Base-by-base conservation (phyloP, 2,113 vertebrate species). In the Embiotoca jacksoni region DNA sequence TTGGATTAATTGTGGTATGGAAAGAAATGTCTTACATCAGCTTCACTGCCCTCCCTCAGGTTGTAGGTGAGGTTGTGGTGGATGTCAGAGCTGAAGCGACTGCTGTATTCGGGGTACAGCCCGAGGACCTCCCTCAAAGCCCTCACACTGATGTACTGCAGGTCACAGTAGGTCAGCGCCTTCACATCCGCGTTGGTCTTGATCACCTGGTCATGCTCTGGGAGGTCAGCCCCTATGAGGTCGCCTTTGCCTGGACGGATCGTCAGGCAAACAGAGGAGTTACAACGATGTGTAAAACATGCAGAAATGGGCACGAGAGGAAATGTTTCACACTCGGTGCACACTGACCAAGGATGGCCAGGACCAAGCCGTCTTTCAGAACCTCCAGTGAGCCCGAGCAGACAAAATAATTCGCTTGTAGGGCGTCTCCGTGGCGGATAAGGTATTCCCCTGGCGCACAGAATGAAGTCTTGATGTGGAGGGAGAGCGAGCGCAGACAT, bases 401-500 rank as follows among this genome's bases (percentile, higher is more conserved):
- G 81, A 99, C 96, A 0, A 96, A 99, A 89, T 98, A 98, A 88
- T 97, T 95, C 3, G 97, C 96, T 74, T 99, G 97, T 62, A 99
- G 92, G 0, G 98, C 97, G 0, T 99, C 98, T 0, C 98, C 97
- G 3, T 97, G 95, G 32, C 97, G 96, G 75, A 99, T 92, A 49
- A 99, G 95, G 85, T 96, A 99, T 88, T 99, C 98, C 11, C 98
- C 98, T 0, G 98, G 98, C 3, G 97, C 96, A 0, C 97, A 99
- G 92, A 99, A 99, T 0, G 97, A 98, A 10, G 97, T 96, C 92
- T 99, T 99, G 91, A 99, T 97, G 92, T 98, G 97, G 68, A 99
- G 93, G 0, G 98, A 99, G 76, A 99, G 95, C 39, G 98, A 97
- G 54, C 98, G 96, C 64, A 99, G 92, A 85, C 97, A 99, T 74